Base-by-base conservation (phyloP, 2,797 vertebrate species). In the Scleropages formosus region DNA sequence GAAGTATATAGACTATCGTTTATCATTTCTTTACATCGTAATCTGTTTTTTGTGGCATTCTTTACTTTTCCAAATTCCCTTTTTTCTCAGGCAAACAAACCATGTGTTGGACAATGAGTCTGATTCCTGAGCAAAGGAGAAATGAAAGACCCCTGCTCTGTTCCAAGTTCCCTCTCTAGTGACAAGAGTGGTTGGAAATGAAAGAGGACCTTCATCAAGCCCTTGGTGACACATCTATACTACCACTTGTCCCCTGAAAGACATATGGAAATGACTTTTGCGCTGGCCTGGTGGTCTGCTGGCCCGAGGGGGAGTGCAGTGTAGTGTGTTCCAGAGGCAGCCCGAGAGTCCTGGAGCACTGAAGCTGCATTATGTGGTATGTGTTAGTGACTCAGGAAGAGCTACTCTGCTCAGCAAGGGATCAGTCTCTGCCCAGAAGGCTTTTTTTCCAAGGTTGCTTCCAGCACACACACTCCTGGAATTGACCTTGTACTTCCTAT, bases 21-120 rank as follows among this genome's bases (percentile, higher is more conserved):
- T n/a, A n/a, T n/a, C n/a, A n/a, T 39, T 39, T 31, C 31, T 39
- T 2, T 31, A 39, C 6, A 39, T 39, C 6, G 39, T 39, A 2
- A 39, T 39, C 31, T 39, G 31, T 39, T 39, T 39, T 2, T n/a
- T n/a, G n/a, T 39, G 39, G 31, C 31, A 39, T 2, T 39, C n/a
- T n/a, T n/a, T n/a, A n/a, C n/a, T 39, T 6, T 39, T 39, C 31
- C 31, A 39, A 39, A 39, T 39, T 39, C 31, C 6, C 39, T 39
- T 6, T 39, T 6, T 39, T 31, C 6, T 6, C 31, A 39, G 13
- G 66, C 68, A 39, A 12, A 49, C 68, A 68, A 68, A 68, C 20
- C 66, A 16, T 66, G 66, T 68, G 46, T 24, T 11, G 47, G 47
- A 22, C 53, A 69, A 49, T 69, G 66, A 69, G 22, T n/a, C n/a